Conservation (phyloP, 2,113 vertebrate genomes). For the Solea solea region DNA sequence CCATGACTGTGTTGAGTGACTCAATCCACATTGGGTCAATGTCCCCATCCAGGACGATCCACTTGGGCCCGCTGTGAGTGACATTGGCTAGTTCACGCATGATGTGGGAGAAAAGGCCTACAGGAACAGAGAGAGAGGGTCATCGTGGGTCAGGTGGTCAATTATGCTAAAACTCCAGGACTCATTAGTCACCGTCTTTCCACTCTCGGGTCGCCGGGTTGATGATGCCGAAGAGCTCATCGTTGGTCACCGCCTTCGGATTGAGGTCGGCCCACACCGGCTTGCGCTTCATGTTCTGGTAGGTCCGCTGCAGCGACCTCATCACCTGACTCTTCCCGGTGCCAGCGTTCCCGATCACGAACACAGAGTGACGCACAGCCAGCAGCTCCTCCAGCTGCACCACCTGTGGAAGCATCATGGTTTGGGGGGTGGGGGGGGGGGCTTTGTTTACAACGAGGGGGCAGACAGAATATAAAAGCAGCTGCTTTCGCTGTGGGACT, state of each 20-base stretch:
- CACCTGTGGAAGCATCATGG: conserved; percentile 78
- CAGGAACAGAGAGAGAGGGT: background rate
- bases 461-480: background rate
- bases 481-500: background rate
- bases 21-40: conserved; percentile 99
- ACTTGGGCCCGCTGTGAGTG: conserved; percentile 91
- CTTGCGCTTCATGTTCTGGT: conserved; percentile 89
- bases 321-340: conserved; percentile 95
- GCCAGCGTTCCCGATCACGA: conserved; percentile 91
- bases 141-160: no score
- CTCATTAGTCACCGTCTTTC: conserved; percentile 88
- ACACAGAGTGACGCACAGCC: conserved; percentile 93
- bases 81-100: conserved; percentile 93
- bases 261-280: conserved; percentile 92
- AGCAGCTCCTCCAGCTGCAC: conserved; percentile 95
- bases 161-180: background rate
- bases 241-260: conserved; percentile 76
- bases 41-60: conserved; percentile 97
- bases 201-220: conserved; percentile 90
- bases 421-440: no score
- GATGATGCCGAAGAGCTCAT: conserved; percentile 77
- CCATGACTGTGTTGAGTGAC: conserved; percentile 99
- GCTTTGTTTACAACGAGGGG: no score
- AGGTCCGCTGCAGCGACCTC: conserved; percentile 89
- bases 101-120: conserved; percentile 92